Evolutionary conservation across 2,797 vertebrate genomes (phyloP).

Genomic region (Chelidonichthys spinosus): DNA sequence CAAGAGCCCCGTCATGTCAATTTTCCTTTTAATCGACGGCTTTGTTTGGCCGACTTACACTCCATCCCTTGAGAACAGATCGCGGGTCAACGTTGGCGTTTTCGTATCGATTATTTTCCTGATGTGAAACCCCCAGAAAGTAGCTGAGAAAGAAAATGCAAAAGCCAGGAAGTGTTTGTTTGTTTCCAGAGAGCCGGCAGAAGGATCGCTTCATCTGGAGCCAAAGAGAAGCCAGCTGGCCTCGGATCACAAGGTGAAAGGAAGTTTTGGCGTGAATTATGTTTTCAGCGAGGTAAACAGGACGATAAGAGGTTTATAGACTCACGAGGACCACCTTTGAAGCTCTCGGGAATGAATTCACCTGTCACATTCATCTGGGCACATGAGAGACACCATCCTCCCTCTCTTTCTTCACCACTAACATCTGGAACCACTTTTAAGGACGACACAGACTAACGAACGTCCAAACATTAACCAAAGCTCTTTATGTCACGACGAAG

Average conservation of each 20-base stretch:
- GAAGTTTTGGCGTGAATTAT: slow-evolving; percentile 63
- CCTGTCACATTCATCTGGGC: slow-evolving; percentile 66
- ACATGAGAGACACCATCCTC: slow-evolving; percentile 54
- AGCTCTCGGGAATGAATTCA: slow-evolving; percentile 54
- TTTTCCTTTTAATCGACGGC: slow-evolving; percentile 53
- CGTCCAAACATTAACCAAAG: slow-evolving; percentile 58
- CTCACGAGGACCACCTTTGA: slow-evolving; percentile 61
- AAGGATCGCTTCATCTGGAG: slow-evolving; percentile 31
- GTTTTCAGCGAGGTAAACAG: slow-evolving; percentile 60
- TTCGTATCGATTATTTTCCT: slow-evolving; percentile 30
- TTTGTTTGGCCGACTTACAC: slow-evolving; percentile 27
- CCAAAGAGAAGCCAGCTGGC: slow-evolving; percentile 46
- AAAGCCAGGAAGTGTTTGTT: slow-evolving; percentile 58
- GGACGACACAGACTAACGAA: slow-evolving; percentile 39
- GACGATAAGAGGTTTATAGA: slow-evolving; percentile 68
- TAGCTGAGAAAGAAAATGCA: too few species aligned
- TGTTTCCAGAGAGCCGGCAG: slow-evolving; percentile 28
- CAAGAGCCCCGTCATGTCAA: slow-evolving; percentile 49
- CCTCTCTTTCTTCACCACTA: slow-evolving; percentile 37
- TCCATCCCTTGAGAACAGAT: slow-evolving; percentile 3
- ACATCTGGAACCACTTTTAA: slow-evolving; percentile 61
- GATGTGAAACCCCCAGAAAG: slow-evolving; percentile 33
- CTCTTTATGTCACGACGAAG: slow-evolving; percentile 27
- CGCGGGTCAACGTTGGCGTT: slow-evolving; percentile 16
- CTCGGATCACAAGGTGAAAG: slow-evolving; percentile 50